Evolutionary conservation across 2,113 vertebrate species (phyloP), one percentile per base, ranked within the genome.

Genomic region (Glaucidium brasilianum): DNA sequence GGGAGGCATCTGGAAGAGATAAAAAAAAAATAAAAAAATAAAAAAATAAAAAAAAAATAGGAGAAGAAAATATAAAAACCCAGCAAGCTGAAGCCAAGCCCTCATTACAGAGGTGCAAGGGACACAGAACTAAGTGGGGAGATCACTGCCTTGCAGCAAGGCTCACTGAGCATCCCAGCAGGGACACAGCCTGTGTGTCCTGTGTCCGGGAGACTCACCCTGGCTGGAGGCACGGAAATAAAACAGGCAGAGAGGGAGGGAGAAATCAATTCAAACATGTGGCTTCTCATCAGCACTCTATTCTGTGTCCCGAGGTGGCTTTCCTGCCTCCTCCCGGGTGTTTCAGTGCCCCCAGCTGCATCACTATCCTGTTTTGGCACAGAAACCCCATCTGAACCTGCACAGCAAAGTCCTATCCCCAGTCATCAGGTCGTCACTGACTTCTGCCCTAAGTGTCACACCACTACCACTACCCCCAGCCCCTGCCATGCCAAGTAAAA

Each of bases 1-100:
- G 78, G 41, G 91, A 95, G 30, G 87, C 52, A 78, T 97, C 96
- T 97, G 94, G 89, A 91, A 89, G 68, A 72, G 84, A 72, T 55
- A 78, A 94, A 64, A 52, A 6, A 32, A 53, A 56, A 52, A 58
- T 75, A 94, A 64, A 52, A 6, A 32, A 53, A 56, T 49, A 58
- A 26, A 27, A 7, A 22, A 26, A 8, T 15, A 15, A 1, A 7
- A 12, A 14, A 14, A 47, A 12, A 35, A 43, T 37, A 1, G 0
- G 1, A 15, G 53, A 49, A n/a, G 49, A 55, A 59, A 47, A 2
- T 0, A 39, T 20, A 10, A 59, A 68, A 49, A 12, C 11, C 7
- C 34, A 68, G 55, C 8, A 59, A 90, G 53, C 47, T 47, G 76
- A 88, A 93, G 62, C 49, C 69, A 56, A 83, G 37, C 19, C 34